Conservation (phyloP, 2,888 invertebrate genomes). For the Phyto melanocephala region DNA sequence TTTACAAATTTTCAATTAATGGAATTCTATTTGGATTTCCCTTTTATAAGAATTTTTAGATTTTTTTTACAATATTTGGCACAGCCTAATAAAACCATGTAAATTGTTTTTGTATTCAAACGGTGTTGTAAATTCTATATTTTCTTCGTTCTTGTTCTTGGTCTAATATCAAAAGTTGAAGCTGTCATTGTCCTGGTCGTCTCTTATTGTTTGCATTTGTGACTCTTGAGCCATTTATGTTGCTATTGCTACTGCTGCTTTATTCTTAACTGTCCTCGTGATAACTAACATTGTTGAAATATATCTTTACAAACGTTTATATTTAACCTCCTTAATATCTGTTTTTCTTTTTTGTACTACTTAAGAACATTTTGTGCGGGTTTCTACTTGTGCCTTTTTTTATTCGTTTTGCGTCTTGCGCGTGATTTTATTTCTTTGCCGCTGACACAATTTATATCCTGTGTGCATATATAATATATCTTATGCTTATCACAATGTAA, state of each 20-base stretch:
- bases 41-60: too few species aligned
- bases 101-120: too few species aligned
- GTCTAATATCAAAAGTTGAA: slow-evolving; percentile 10
- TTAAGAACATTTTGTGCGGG: slow-evolving; percentile 22
- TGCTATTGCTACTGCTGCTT: slow-evolving; percentile 19
- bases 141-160: background rate
- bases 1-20: too few species aligned
- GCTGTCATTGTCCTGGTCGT: slow-evolving; percentile 40
- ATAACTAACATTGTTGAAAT: slow-evolving; percentile 44
- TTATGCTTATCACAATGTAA: slow-evolving; percentile 75
- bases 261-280: slow-evolving; percentile 35
- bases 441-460: slow-evolving; percentile 79
- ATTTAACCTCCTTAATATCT: slow-evolving; percentile 35
- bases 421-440: slow-evolving; percentile 75
- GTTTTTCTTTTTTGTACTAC: background rate
- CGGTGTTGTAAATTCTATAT: background rate
- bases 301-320: slow-evolving; percentile 19
- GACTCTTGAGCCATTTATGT: slow-evolving; percentile 3
- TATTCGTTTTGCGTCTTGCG: slow-evolving; percentile 17
- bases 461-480: slow-evolving; percentile 75
- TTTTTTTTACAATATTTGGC: too few species aligned
- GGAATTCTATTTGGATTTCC: too few species aligned
- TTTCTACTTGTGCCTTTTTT: background rate
- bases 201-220: slow-evolving; percentile 47
- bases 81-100: too few species aligned